phyloP scores from a whole-genome alignment of 2,888 invertebrate genomes.

The Choristoneura rosaceana region DNA sequence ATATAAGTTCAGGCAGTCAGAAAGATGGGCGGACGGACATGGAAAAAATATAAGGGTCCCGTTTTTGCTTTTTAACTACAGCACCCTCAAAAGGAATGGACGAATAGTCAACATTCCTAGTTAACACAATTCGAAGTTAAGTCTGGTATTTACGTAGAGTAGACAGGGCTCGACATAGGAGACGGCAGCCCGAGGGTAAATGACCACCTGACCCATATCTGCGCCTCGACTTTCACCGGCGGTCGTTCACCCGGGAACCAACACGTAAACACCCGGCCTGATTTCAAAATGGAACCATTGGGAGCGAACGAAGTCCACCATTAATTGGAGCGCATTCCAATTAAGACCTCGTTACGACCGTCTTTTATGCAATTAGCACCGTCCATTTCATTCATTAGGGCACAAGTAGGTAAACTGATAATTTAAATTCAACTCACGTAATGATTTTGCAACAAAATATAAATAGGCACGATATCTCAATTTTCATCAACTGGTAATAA shows the following conservation, averaged over 20 bases:
- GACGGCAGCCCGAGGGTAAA: slow-evolving; percentile 77
- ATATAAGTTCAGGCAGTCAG: too few relatives aligned
- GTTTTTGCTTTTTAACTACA: neutral
- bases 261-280: slow-evolving; percentile 74
- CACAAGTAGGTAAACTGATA: slow-evolving; percentile 30
- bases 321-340: slow-evolving; percentile 84
- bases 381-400: slow-evolving; percentile 53
- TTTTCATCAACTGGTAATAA: slow-evolving; percentile 18
- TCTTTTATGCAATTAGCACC: slow-evolving; percentile 79
- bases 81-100: neutral
- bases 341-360: slow-evolving; percentile 75
- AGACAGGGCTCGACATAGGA: slow-evolving; percentile 35
- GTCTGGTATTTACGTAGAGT: slow-evolving; percentile 29
- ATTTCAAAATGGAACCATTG: slow-evolving; percentile 75
- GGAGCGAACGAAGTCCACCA: slow-evolving; percentile 66
- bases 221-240: slow-evolving; percentile 78
- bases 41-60: too few relatives aligned
- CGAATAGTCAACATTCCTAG: neutral
- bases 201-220: slow-evolving; percentile 83
- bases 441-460: neutral
- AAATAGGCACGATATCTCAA: slow-evolving; percentile 6
- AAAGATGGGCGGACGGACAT: too few relatives aligned
- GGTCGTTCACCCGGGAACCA: slow-evolving; percentile 82
- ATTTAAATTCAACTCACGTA: neutral
- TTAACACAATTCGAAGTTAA: slow-evolving; percentile 10